Evolutionary conservation across 2,888 invertebrate species (phyloP), one percentile per base, ranked within the genome.

Genomic region (Neoscelio sp.): DNA sequence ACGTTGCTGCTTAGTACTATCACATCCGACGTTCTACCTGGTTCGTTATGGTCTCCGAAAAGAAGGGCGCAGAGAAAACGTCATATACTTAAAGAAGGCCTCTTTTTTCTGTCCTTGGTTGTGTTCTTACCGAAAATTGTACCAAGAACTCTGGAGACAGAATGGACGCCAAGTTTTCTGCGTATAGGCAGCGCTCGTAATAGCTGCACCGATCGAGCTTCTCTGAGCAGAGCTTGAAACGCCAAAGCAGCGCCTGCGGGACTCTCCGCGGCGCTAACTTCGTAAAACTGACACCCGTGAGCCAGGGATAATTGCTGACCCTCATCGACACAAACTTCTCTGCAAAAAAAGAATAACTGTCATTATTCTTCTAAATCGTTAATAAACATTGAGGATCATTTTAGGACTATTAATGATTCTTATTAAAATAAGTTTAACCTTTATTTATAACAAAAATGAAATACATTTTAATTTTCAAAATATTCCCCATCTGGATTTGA

Each of bases 181-280:
- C 95, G 91, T 7, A 95, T 95, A 46, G 95, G 93, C 80, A 95
- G 89, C 0, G 93, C 92, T 80, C 93, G 92, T 44, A 95, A 89
- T 30, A 95, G 90, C 80, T 95, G 95, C 0, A 95, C 93, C n/a
- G 95, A 94, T 58, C 95, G 92, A n/a, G 95, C 95, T 89, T 95
- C 95, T 44, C 95, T 91, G 46, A 95, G 91, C 68, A 95, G 91
- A 12, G 95, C 95, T 88, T 95, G 95, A 91, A 96, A 96, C 50
- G 96, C 96, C 67, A 96, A 91, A 30, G 95, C 95, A 0, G 96
- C 95, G 71, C 96, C 96, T 0, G 95, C 95, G 85, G 94, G 94
- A 85, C 95, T 95, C 89, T 96, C 96, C 26, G 96, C 96, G 7
- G 96, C 96, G 67, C 95, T 95, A 70, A 96, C 95, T 91, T 96